Evolutionary conservation across 2,797 vertebrate genomes (phyloP), one percentile per base, ranked within the genome.

Genomic region (Merluccius polli): DNA sequence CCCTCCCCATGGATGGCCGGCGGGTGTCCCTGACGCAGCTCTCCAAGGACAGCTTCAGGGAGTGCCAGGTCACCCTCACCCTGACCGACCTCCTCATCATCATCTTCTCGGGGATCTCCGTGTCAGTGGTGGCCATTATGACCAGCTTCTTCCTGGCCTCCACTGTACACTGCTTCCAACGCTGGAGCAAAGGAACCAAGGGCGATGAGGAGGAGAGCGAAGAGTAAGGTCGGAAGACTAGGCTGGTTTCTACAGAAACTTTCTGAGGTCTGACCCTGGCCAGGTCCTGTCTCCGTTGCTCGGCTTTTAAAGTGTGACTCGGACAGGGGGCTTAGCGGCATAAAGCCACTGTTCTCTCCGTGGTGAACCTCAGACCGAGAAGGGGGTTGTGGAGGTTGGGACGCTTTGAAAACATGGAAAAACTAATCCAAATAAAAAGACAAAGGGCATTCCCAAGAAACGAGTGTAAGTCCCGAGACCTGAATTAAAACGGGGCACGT

Each of bases 141-240:
- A 96, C 98, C 10, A 99, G 98, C 92, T 99, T 99, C 92, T 96
- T 99, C 91, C 92, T 99, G 93, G 98, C 97, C 38, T 97, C 96
- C 3, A 95, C 97, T 41, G 97, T 98, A 18, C 97, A 98, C 85
- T 99, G 97, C 87, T 98, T 99, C 95, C 97, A 99, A 83, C 95
- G 95, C 80, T 98, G 96, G 88, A 98, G 95, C 89, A 99, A 98
- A 90, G 97, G 96, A 75, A 85, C 93, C 0, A 97, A 98, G 63
- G 96, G 96, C 0, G 97, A 98, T 0, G 98, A 99, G 1, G 96
- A 98, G n/a, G 94, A 95, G 77, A 96, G 96, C 0, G 95, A 98
- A n/a, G 96, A 97, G 89, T 98, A 92, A 93, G 69, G 29, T 35
- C 30, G 59, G 82, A 65, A 76, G 15, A 67, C 31, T 75, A 4